Conservation (phyloP, 2,797 vertebrate species). For the Thaleichthys pacificus region DNA sequence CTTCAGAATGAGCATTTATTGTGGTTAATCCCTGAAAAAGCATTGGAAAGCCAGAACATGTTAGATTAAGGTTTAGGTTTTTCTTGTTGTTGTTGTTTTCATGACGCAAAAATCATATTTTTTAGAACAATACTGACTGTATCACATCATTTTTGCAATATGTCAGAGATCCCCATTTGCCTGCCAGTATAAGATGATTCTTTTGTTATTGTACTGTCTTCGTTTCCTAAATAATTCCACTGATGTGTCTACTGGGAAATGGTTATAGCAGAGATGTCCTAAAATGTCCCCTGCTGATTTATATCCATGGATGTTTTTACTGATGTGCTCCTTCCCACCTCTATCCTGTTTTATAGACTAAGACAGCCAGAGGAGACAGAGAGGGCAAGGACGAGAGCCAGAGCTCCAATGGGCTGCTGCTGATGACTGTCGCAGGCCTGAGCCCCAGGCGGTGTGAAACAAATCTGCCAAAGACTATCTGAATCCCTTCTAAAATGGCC, state of each 20-base stretch:
- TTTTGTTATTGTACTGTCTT: neutral
- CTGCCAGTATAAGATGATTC: neutral
- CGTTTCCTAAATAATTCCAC: neutral
- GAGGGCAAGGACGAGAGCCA: neutral
- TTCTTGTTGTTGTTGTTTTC: neutral
- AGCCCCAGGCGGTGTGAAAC: neutral
- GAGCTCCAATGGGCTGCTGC: slow-evolving; percentile 2
- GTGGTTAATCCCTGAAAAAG: neutral
- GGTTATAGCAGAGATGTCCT: neutral
- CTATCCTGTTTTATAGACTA: neutral
- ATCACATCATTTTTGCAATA: no score
- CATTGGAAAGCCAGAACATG: neutral
- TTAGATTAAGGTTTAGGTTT: neutral
- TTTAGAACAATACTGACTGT: no score
- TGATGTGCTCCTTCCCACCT: neutral
- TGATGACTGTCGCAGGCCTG: slow-evolving; percentile 12
- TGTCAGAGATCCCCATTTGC: neutral
- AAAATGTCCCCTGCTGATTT: neutral
- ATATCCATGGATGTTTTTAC: neutral
- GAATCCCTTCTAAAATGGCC: no score
- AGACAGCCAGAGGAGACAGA: neutral
- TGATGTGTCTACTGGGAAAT: neutral
- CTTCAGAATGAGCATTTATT: neutral
- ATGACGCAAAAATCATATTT: neutral
- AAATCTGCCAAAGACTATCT: no score